These are phyloP conservation scores for Hemibagrus wyckioides DNA, from an alignment of 2,113 vertebrate species.

Conservation along the genomic window DNA sequence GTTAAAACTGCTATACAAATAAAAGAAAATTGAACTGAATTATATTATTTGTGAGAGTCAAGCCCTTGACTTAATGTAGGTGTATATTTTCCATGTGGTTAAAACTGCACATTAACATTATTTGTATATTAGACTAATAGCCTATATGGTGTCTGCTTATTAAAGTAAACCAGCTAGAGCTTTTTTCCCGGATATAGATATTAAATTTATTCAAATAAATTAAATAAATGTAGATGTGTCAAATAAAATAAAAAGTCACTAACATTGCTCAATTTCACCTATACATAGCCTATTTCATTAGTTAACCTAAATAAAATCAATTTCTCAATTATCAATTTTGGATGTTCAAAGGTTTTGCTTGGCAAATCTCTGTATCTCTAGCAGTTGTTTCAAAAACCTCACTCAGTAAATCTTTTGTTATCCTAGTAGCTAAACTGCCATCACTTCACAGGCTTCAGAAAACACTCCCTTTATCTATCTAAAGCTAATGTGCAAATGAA, in stretches of 20 bases:
- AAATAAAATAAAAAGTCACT: background rate
- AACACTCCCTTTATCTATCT: conserved; percentile 19
- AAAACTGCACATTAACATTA: background rate
- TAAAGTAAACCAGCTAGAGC: background rate
- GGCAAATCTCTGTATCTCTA: background rate
- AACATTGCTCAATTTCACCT: background rate
- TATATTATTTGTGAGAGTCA: background rate
- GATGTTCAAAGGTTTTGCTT: background rate
- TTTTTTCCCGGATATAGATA: no score
- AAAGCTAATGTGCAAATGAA: conserved; percentile 3
- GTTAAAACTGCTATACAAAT: no score
- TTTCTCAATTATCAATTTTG: background rate
- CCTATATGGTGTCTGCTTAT: background rate
- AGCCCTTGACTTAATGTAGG: background rate
- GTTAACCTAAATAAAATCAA: background rate
- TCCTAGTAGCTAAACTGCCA: conserved; percentile 9
- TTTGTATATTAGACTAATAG: background rate
- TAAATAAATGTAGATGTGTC: background rate
- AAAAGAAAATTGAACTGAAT: no score
- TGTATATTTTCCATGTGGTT: background rate
- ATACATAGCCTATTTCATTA: background rate
- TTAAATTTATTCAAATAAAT: background rate
- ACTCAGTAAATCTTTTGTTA: conserved; percentile 10
- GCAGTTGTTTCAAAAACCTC: background rate
- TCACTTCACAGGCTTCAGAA: conserved; percentile 10